phyloP scores from a whole-genome alignment of 2,113 vertebrate species.

The Nothocercus julius region DNA sequence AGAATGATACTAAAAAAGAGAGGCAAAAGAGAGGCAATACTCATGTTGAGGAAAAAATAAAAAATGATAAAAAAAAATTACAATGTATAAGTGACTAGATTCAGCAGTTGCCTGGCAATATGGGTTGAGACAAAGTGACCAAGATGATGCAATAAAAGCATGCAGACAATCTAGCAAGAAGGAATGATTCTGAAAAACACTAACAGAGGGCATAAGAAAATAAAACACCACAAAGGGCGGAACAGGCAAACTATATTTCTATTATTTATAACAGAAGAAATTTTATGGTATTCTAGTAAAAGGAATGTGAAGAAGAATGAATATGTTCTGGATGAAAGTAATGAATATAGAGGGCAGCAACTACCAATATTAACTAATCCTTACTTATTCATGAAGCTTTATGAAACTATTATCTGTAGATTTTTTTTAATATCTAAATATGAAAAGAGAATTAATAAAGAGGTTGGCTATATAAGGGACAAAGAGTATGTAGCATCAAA shows the following conservation, averaged over 20 bases:
- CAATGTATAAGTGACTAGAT: neutral
- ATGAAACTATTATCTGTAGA: neutral
- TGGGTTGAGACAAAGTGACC: neutral
- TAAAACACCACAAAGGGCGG: neutral
- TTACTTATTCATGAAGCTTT: conserved; percentile 10
- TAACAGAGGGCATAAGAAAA: neutral
- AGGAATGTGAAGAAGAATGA: neutral
- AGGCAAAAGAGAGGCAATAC: neutral
- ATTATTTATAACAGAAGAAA: neutral
- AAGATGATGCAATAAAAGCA: neutral
- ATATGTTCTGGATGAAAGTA: neutral
- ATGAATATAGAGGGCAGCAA: neutral
- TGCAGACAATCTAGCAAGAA: neutral
- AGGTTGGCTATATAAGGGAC: neutral
- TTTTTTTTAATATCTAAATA: neutral
- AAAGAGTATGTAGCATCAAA: neutral
- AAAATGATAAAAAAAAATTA: neutral
- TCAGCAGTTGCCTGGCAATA: neutral
- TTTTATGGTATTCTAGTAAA: neutral
- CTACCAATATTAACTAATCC: neutral
- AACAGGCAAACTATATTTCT: neutral
- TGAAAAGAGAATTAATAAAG: neutral
- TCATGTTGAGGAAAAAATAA: neutral
- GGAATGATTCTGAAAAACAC: neutral
- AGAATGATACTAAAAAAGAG: neutral